Conservation (phyloP, 2,113 vertebrate species). For the Siniperca chuatsi region DNA sequence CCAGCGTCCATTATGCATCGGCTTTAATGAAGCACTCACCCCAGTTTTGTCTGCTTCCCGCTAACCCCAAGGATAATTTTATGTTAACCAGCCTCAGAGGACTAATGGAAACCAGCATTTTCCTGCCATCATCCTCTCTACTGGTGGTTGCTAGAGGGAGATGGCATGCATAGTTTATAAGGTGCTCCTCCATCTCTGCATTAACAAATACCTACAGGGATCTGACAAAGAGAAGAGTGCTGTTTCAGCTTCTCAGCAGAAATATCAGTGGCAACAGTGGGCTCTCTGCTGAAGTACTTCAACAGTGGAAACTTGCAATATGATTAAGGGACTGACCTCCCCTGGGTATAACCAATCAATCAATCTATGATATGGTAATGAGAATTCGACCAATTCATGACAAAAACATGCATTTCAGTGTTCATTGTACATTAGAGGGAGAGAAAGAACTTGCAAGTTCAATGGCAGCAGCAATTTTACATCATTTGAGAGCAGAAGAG, state of each 20-base stretch:
- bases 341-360: slow-evolving; percentile 49
- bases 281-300: slow-evolving; percentile 20
- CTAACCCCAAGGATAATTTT: slow-evolving; percentile 74
- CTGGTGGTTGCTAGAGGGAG: slow-evolving; percentile 72
- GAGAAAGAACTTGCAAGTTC: slow-evolving; percentile 5
- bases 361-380: slow-evolving; percentile 49
- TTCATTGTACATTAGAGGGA: slow-evolving; percentile 12
- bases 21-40: slow-evolving; percentile 73
- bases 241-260: slow-evolving; percentile 69
- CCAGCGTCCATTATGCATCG: slow-evolving; percentile 71
- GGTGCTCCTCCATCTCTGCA: slow-evolving; percentile 66
- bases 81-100: slow-evolving; percentile 76
- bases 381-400: slow-evolving; percentile 27
- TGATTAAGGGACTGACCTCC: slow-evolving; percentile 51
- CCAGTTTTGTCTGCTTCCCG: slow-evolving; percentile 60
- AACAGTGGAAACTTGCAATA: slow-evolving; percentile 35
- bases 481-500: slow-evolving; percentile 40
- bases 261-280: slow-evolving; percentile 50
- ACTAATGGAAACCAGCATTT: slow-evolving; percentile 77
- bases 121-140: slow-evolving; percentile 70
- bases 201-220: slow-evolving; percentile 80
- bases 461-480: slow-evolving; percentile 3
- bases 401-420: slow-evolving; percentile 20
- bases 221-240: slow-evolving; percentile 67
- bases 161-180: slow-evolving; percentile 81